Conservation (phyloP, 2,113 vertebrate species). For the Salvelinus namaycush region DNA sequence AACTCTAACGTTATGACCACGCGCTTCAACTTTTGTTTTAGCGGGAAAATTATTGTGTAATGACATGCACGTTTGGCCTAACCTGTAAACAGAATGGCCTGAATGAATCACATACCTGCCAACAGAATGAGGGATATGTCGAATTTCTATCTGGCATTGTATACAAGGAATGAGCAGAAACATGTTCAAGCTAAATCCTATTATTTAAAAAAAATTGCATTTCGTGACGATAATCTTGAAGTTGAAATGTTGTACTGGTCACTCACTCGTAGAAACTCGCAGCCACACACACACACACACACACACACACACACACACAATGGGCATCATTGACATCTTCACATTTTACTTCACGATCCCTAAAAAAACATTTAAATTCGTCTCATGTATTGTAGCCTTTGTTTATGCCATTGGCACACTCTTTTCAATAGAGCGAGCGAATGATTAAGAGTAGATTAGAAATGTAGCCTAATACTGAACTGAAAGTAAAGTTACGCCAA, state of each 20-base stretch:
- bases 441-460: background rate
- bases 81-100: background rate
- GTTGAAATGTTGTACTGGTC: background rate
- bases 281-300: background rate
- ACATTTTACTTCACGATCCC: too few relatives aligned
- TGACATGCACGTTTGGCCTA: background rate
- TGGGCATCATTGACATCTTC: background rate
- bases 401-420: background rate
- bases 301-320: conserved; percentile 6
- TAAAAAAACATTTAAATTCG: background rate
- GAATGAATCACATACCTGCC: background rate
- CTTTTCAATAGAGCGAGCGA: background rate
- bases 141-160: background rate
- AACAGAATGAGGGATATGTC: background rate
- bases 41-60: background rate
- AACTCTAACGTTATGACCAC: too few relatives aligned
- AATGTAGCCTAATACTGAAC: background rate
- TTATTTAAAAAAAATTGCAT: background rate
- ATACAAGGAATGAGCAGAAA: background rate
- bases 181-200: too few relatives aligned
- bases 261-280: background rate
- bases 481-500: background rate
- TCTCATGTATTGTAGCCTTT: too few relatives aligned
- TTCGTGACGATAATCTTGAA: background rate
- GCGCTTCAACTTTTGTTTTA: too few relatives aligned